Conservation (phyloP, 2,797 vertebrate species). For the Pachyuromys duprasi region DNA sequence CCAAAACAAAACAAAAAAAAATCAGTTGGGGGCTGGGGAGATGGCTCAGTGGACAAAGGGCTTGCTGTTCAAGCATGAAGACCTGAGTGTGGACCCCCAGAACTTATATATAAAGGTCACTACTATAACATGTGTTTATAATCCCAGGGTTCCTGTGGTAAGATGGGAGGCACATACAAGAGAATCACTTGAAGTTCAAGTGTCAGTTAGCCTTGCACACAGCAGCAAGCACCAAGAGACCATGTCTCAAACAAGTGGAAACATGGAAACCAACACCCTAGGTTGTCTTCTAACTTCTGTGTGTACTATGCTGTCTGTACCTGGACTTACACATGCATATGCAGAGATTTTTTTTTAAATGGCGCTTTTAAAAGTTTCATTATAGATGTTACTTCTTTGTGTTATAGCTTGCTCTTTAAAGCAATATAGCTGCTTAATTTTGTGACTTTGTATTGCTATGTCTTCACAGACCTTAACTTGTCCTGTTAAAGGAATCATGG, state of each 20-base stretch:
- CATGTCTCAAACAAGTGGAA: not conserved
- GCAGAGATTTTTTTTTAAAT: not conserved
- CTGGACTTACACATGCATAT: not conserved
- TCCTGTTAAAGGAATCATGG: conserved; percentile 88
- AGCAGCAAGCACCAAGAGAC: not conserved
- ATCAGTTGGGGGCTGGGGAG: not conserved
- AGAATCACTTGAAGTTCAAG: not conserved
- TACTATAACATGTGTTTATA: no score
- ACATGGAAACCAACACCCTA: not conserved
- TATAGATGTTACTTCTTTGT: not conserved
- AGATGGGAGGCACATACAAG: not conserved
- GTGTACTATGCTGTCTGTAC: not conserved
- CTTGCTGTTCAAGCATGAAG: not conserved
- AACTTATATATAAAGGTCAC: not conserved
- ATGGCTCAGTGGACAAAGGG: not conserved
- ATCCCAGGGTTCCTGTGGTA: not conserved
- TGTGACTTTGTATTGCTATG: not conserved
- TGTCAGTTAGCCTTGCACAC: not conserved
- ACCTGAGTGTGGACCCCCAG: not conserved
- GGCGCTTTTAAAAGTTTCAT: not conserved
- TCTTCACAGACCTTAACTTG: conserved; percentile 76
- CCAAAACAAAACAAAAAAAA: no score
- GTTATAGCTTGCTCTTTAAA: conserved; percentile 26
- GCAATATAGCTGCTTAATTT: not conserved
- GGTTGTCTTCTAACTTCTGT: not conserved